phyloP scores from a whole-genome alignment of 2,888 invertebrate species.

The Nemapogon koenigi region DNA sequence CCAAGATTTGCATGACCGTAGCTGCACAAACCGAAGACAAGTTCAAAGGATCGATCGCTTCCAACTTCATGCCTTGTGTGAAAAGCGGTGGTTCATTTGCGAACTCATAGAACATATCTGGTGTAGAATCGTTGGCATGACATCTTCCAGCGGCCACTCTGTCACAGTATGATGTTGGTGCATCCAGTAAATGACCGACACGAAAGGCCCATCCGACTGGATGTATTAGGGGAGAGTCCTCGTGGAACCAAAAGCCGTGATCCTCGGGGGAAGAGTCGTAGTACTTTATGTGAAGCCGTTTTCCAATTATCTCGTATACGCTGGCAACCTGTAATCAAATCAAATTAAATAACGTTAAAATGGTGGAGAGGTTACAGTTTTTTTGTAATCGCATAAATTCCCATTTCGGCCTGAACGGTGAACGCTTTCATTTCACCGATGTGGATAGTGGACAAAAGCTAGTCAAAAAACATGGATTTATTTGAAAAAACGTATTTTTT shows the following conservation, averaged over 20 bases:
- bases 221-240: conserved; percentile 92
- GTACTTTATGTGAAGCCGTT: conserved; percentile 89
- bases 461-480: too few relatives aligned
- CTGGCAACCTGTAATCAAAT: conserved; percentile 71
- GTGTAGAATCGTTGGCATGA: conserved; percentile 80
- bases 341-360: neutral
- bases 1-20: conserved; percentile 91
- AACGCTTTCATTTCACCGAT: too few relatives aligned
- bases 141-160: conserved; percentile 74
- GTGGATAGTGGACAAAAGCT: too few relatives aligned
- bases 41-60: conserved; percentile 97
- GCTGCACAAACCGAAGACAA: conserved; percentile 94
- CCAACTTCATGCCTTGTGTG: conserved; percentile 90
- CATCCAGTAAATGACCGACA: conserved; percentile 88
- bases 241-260: conserved; percentile 96
- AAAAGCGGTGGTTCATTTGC: conserved; percentile 65
- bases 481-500: too few relatives aligned
- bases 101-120: conserved; percentile 77
- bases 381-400: too few relatives aligned
- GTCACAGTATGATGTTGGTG: conserved; percentile 79
- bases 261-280: conserved; percentile 82
- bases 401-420: too few relatives aligned
- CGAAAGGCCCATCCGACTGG: conserved; percentile 96
- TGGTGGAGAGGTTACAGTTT: too few relatives aligned
- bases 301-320: conserved; percentile 90